Conservation (phyloP, 2,113 vertebrate species). For the Ploceus nigricollis region DNA sequence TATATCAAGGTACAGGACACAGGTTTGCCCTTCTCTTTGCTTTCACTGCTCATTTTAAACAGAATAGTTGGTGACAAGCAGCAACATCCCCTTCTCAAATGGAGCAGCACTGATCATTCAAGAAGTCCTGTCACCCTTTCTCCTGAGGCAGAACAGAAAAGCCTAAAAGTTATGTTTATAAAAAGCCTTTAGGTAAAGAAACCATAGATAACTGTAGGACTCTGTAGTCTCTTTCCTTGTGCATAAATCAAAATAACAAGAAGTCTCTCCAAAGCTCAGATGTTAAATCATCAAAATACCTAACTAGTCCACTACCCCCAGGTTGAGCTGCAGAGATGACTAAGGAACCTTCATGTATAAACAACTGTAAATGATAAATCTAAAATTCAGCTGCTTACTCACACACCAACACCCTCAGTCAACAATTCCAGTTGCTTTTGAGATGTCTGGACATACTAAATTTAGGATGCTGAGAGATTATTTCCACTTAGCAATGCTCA, state of each 20-base stretch:
- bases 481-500: neutral
- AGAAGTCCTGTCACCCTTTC: neutral
- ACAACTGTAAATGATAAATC: neutral
- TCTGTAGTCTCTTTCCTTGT: neutral
- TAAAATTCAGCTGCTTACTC: constrained; percentile 43
- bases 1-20: neutral
- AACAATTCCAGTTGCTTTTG: constrained; percentile 5
- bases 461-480: constrained; percentile 13
- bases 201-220: neutral
- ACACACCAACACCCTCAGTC: neutral
- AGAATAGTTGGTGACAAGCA: neutral
- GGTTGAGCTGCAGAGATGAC: neutral
- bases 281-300: neutral
- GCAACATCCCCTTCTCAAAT: neutral
- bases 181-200: neutral
- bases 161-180: neutral
- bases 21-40: neutral
- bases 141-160: neutral
- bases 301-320: neutral
- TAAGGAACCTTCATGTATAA: neutral
- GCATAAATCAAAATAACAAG: neutral
- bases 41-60: neutral
- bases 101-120: neutral
- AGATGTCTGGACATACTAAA: neutral
- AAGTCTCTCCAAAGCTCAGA: neutral